A percentile compares a stretch with the other conserved stretches of the same genome.
phyloP scores from a whole-genome alignment of 2,888 invertebrate species.

The Metopia argyrocephala region DNA sequence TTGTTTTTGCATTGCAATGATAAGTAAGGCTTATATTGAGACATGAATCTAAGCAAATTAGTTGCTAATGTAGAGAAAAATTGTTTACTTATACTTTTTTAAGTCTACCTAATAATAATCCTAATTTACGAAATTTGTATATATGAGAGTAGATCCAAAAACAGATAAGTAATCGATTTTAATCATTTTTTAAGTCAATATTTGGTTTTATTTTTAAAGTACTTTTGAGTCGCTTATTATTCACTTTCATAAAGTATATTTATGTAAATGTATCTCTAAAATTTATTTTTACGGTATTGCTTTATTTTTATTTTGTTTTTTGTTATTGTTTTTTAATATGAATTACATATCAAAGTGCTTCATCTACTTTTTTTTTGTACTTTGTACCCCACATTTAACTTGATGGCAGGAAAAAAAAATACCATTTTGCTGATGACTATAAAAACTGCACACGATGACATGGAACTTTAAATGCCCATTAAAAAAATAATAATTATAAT shows the following conservation, averaged over 20 bases:
- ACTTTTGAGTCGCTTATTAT: background rate
- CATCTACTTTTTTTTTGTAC: constrained; percentile 32
- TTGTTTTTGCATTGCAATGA: no score
- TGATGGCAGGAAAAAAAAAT: constrained; percentile 7
- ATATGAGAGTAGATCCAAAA: no score
- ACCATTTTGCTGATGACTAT: background rate
- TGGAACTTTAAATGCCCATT: constrained; percentile 42
- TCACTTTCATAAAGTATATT: background rate
- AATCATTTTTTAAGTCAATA: background rate
- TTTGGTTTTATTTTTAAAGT: background rate
- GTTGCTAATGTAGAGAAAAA: no score
- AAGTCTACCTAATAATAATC: no score
- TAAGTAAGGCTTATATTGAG: no score
- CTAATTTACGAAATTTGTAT: no score
- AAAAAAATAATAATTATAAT: constrained; percentile 31
- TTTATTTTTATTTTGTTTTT: constrained; percentile 5
- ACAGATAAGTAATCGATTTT: no score
- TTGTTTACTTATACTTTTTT: no score
- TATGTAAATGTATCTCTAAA: background rate
- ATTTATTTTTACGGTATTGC: background rate
- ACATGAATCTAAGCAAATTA: no score
- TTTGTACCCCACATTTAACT: constrained; percentile 45
- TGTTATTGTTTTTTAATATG: background rate
- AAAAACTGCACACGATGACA: background rate
- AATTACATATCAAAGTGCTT: background rate